Conservation (phyloP, 2,888 invertebrate species). For the Apamea monoglypha region DNA sequence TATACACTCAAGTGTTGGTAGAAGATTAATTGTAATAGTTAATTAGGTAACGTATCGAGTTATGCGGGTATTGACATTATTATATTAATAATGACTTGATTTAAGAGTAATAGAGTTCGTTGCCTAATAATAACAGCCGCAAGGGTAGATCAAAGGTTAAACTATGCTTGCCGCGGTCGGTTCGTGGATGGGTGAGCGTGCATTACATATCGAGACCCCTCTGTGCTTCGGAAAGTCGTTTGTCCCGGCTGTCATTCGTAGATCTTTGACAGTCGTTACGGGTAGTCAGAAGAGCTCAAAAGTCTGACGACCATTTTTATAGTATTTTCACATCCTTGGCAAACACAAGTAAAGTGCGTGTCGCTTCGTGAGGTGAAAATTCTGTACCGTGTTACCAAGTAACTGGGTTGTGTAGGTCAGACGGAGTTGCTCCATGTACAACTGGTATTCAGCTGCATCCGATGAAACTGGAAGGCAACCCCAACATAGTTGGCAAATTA, state of each 20-base stretch:
- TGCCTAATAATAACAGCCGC: too few relatives aligned
- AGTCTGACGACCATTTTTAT: background rate
- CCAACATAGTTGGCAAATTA: background rate
- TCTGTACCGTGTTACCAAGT: background rate
- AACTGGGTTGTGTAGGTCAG: background rate
- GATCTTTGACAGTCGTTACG: background rate
- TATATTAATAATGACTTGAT: background rate
- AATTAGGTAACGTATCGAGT: constrained; percentile 47
- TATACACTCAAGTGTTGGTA: constrained; percentile 53
- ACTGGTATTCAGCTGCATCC: background rate
- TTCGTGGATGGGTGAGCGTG: background rate
- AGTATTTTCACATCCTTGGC: too few relatives aligned
- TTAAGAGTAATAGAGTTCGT: background rate
- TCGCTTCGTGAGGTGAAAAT: background rate
- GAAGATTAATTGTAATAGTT: constrained; percentile 60
- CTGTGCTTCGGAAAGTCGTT: background rate
- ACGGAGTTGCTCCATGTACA: background rate
- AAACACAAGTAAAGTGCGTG: background rate
- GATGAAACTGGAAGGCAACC: background rate
- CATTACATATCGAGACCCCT: background rate
- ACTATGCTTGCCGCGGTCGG: background rate
- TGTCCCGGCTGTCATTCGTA: background rate
- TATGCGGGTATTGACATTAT: constrained; percentile 28
- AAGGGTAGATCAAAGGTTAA: too few relatives aligned
- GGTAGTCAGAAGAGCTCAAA: background rate